Evolutionary conservation across 2,888 invertebrate species (phyloP).

Genomic region (Allolobophora icterica): DNA sequence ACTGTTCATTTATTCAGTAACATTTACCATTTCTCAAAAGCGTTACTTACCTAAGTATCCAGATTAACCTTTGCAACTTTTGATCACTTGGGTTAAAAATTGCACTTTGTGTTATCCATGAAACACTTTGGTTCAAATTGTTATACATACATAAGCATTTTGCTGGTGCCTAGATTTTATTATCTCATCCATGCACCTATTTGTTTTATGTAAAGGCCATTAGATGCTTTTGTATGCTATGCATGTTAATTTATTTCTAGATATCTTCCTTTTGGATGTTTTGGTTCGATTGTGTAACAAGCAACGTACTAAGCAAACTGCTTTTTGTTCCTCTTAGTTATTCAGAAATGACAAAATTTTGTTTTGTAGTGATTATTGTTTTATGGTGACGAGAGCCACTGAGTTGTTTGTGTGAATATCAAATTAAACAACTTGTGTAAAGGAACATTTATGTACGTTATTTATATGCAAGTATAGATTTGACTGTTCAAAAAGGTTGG

Average conservation of each 20-base stretch:
- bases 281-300: background rate
- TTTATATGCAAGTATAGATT: background rate
- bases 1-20: background rate
- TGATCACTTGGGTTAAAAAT: background rate
- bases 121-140: background rate
- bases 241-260: background rate
- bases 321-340: background rate
- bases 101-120: background rate
- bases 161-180: background rate
- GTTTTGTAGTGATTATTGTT: background rate
- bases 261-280: background rate
- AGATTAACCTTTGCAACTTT: background rate
- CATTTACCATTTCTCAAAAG: background rate
- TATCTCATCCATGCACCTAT: background rate
- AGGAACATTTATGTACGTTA: background rate
- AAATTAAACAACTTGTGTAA: background rate
- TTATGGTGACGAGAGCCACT: background rate
- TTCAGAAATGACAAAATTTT: background rate
- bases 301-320: background rate
- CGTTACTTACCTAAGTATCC: background rate
- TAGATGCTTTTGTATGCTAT: background rate
- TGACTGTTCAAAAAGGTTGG: conserved; percentile 28
- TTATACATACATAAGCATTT: background rate
- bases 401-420: conserved; percentile 7
- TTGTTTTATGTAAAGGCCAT: background rate